These are phyloP conservation scores for Semaprochilodus insignis DNA, from an alignment of 2,797 vertebrate species.

Conservation along the genomic window DNA sequence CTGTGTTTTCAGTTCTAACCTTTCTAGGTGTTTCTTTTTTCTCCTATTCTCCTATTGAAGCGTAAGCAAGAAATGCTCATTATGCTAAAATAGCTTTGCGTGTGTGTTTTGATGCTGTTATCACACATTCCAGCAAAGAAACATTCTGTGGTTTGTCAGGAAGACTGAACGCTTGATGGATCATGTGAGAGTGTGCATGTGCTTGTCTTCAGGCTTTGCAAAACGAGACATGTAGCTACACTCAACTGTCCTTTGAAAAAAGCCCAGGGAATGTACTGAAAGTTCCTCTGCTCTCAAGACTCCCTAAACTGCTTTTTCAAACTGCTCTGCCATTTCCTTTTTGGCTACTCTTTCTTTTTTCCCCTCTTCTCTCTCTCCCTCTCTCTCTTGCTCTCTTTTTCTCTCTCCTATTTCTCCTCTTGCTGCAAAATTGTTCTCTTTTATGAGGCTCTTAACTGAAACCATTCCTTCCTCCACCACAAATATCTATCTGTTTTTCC, in stretches of 20 bases:
- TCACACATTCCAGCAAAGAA: constrained; percentile 20
- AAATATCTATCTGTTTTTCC: constrained; percentile 77
- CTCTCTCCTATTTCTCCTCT: constrained; percentile 43
- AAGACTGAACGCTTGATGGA: constrained; percentile 19
- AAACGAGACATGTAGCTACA: constrained; percentile 2
- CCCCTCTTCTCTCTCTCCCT: constrained; percentile 14
- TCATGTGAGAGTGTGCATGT: neutral
- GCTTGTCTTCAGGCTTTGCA: constrained; percentile 3
- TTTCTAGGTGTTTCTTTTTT: neutral
- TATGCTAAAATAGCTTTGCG: constrained; percentile 1
- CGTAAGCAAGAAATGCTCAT: constrained; percentile 26
- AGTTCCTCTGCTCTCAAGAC: constrained; percentile 25
- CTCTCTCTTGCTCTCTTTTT: constrained; percentile 20
- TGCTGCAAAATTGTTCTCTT: constrained; percentile 67
- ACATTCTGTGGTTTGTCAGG: constrained; percentile 15
- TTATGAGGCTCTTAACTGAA: constrained; percentile 73
- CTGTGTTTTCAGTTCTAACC: neutral
- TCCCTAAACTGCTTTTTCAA: constrained; percentile 18
- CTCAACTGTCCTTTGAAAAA: neutral
- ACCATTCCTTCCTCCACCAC: constrained; percentile 74
- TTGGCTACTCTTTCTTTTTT: constrained; percentile 11
- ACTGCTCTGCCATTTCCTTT: constrained; percentile 47
- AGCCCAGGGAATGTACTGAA: constrained; percentile 12
- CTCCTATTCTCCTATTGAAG: neutral
- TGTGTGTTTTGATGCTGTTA: neutral